Conservation (phyloP, 2,113 vertebrate genomes). For the Alethe diademata region DNA sequence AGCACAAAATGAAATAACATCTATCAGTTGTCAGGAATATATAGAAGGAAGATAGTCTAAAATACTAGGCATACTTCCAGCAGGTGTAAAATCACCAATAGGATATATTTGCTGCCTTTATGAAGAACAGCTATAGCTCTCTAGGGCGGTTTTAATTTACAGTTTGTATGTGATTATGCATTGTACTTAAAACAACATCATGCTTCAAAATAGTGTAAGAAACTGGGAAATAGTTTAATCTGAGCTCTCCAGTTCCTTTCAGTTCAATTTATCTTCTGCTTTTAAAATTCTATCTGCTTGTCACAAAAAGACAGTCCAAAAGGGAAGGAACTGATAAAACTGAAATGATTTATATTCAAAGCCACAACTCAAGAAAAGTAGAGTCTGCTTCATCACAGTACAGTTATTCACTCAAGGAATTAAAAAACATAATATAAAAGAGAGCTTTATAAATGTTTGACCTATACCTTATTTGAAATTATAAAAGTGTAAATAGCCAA, state of each 20-base stretch:
- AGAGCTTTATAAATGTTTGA: not conserved
- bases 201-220: not conserved
- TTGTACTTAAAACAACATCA: not conserved
- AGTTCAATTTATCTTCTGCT: not conserved
- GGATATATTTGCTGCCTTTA: not conserved
- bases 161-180: not conserved
- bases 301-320: not conserved
- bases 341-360: not conserved
- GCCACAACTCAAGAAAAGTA: not conserved
- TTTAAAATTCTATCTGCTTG: not conserved
- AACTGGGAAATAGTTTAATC: not conserved
- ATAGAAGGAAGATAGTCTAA: not conserved
- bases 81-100: not conserved
- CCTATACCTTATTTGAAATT: constrained; percentile 20
- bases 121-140: not conserved
- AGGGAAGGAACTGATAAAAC: not conserved
- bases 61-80: not conserved
- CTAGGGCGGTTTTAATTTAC: not conserved
- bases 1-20: not conserved
- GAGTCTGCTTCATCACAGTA: not conserved
- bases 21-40: not conserved
- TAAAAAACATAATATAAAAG: not conserved
- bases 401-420: not conserved
- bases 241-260: not conserved
- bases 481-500: not conserved